These are phyloP conservation scores for Parauchenoglanis punctatus DNA, from an alignment of 2,797 vertebrate genomes.

Conservation along the genomic window DNA sequence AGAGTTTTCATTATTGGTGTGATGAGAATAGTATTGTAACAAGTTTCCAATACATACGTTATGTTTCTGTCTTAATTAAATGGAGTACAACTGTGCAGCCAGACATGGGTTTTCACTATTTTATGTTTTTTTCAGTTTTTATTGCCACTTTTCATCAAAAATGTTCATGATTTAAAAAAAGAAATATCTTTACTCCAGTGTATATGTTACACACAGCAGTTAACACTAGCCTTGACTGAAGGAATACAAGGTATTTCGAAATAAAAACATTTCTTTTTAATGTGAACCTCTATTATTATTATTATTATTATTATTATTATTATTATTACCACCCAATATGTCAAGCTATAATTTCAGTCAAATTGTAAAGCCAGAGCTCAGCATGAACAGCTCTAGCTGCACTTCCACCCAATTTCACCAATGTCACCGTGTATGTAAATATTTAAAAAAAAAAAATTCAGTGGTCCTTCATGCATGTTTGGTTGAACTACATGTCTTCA, in stretches of 20 bases:
- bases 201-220: neutral
- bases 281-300: neutral
- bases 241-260: neutral
- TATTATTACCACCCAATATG: neutral
- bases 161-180: neutral
- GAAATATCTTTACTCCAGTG: too few relatives aligned
- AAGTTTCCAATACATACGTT: too few relatives aligned
- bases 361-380: neutral
- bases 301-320: neutral
- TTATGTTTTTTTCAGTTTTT: too few relatives aligned
- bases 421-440: neutral
- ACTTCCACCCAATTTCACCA: neutral
- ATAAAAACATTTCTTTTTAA: neutral
- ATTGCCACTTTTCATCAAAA: too few relatives aligned
- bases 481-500: neutral
- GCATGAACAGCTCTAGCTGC: neutral
- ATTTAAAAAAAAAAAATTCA: neutral
- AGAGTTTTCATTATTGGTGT: too few relatives aligned
- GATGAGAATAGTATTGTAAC: too few relatives aligned
- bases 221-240: neutral
- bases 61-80: too few relatives aligned
- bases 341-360: neutral
- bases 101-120: too few relatives aligned
- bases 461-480: neutral
- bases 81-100: too few relatives aligned